Evolutionary conservation across 2,888 invertebrate species (phyloP).

Genomic region (Ditylenchus weischeri): DNA sequence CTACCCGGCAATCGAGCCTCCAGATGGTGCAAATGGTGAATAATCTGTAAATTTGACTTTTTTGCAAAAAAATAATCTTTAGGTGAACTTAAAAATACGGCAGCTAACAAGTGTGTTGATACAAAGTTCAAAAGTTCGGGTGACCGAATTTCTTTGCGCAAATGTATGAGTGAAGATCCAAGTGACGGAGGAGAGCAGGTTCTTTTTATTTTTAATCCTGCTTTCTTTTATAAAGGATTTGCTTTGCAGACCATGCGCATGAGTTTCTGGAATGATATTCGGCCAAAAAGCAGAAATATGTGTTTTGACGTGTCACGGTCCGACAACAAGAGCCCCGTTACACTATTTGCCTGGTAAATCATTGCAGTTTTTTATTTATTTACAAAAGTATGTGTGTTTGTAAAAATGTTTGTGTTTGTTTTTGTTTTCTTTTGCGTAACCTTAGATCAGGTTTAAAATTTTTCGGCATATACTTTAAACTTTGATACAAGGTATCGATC

Average conservation of each 20-base stretch:
- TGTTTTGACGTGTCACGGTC: slow-evolving; percentile 80
- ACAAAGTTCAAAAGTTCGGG: slow-evolving; percentile 53
- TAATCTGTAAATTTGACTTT: background rate
- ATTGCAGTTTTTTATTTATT: too few relatives aligned
- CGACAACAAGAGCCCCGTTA: slow-evolving; percentile 71
- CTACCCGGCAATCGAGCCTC: slow-evolving; percentile 84
- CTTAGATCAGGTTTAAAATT: too few relatives aligned
- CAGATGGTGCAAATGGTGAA: slow-evolving; percentile 73
- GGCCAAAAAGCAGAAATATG: slow-evolving; percentile 69
- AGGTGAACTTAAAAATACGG: slow-evolving; percentile 58
- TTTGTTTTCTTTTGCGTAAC: slow-evolving; percentile 10
- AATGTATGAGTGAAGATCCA: slow-evolving; percentile 49
- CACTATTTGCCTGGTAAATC: slow-evolving; percentile 74
- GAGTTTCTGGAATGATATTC: slow-evolving; percentile 69
- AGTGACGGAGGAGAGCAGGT: slow-evolving; percentile 54
- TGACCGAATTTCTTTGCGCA: slow-evolving; percentile 49
- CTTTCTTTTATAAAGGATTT: background rate
- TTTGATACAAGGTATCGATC: too few relatives aligned
- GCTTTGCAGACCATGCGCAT: slow-evolving; percentile 32
- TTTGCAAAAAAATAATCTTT: slow-evolving; percentile 22
- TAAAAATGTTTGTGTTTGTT: slow-evolving; percentile 8
- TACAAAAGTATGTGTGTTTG: too few relatives aligned
- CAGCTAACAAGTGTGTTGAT: slow-evolving; percentile 59
- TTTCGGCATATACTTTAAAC: too few relatives aligned
- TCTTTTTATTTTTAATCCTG: background rate